A percentile compares a stretch with the other conserved stretches of the same genome.
These are phyloP conservation scores for Eupsittula cactorum DNA, from an alignment of 2,113 vertebrate species.

Conservation along the genomic window DNA sequence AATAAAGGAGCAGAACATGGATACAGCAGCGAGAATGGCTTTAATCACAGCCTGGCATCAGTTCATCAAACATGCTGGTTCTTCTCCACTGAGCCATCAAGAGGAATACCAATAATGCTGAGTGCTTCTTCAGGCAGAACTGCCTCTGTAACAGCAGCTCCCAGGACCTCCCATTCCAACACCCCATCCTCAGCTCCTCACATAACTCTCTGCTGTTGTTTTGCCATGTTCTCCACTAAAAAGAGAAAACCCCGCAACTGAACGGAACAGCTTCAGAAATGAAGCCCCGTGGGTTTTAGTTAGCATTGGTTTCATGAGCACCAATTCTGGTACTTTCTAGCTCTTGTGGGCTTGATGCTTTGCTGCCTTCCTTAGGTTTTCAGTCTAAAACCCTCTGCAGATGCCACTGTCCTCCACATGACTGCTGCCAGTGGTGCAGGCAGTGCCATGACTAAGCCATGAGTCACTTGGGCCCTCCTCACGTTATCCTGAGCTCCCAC, in stretches of 20 bases:
- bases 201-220: neutral
- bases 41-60: neutral
- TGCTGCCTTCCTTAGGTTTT: neutral
- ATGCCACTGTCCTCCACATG: neutral
- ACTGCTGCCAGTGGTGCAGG: neutral
- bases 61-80: neutral
- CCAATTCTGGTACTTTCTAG: neutral
- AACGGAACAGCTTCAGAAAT: neutral
- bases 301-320: neutral
- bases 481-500: neutral
- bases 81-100: neutral
- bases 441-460: neutral
- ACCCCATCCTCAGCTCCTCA: neutral
- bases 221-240: neutral
- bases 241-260: neutral
- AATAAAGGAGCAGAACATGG: neutral
- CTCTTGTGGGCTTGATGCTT: neutral
- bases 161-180: neutral
- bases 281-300: neutral
- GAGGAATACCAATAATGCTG: neutral
- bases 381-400: neutral
- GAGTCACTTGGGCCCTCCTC: neutral
- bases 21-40: neutral
- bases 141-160: neutral
- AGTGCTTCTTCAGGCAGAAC: neutral